Conservation (phyloP, 2,113 vertebrate species). For the Ovis aries region ARS-UI_Ramb_v3.0 NC_056071.1:8711001-8711500, state of each 20-base stretch:
- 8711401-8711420: neutral
- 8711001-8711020: neutral
- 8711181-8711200: neutral
- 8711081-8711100: neutral
- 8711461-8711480: slow-evolving; percentile 60
- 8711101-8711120: neutral
- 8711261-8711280: neutral
- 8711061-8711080: neutral
- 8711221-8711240: neutral
- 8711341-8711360: neutral
- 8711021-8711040: neutral
- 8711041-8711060: neutral
- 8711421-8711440: neutral
- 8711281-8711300: neutral
- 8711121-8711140: neutral
- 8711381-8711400: neutral
- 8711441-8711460: slow-evolving; percentile 48
- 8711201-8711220: neutral
- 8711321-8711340: neutral
- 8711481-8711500: slow-evolving; percentile 47
- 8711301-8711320: neutral
- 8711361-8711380: neutral
- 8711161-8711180: neutral
- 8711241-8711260: neutral
- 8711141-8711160: neutral